These are phyloP conservation scores for Puffinus mauretanicus DNA, from an alignment of 2,113 vertebrate genomes.

Conservation along the genomic window DNA sequence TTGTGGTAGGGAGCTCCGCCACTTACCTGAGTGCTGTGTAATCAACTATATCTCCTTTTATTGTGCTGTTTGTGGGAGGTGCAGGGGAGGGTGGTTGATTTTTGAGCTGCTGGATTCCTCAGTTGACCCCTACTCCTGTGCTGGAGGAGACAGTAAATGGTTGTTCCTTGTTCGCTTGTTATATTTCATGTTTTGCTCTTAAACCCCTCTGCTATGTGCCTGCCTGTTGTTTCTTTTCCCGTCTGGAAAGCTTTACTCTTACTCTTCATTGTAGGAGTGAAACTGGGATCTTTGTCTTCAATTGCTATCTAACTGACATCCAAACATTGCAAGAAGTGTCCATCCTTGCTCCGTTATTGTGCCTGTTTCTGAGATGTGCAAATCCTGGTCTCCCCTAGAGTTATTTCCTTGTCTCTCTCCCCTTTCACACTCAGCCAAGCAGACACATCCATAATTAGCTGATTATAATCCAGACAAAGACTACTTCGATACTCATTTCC, in stretches of 20 bases:
- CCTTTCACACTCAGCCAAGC: not conserved
- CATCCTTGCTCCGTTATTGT: not conserved
- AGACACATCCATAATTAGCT: not conserved
- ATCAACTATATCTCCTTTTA: not conserved
- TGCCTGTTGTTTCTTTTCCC: not conserved
- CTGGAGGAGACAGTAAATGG: not conserved
- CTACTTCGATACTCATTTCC: not conserved
- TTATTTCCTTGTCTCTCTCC: not conserved
- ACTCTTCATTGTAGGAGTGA: not conserved
- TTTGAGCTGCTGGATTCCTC: not conserved
- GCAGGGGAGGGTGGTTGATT: not conserved
- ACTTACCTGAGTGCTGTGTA: not conserved
- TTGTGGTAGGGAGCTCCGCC: not conserved
- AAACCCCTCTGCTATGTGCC: not conserved
- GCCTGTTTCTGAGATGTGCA: not conserved
- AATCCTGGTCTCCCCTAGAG: not conserved
- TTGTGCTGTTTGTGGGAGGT: not conserved
- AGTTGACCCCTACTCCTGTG: not conserved
- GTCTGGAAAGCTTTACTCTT: not conserved
- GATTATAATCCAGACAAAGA: not conserved
- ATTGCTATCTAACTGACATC: not conserved
- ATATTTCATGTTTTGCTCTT: not conserved
- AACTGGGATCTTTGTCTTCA: not conserved
- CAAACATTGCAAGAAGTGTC: not conserved
- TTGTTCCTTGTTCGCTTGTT: not conserved